These are phyloP conservation scores for Drosophila bocki DNA, from an alignment of 1,140 invertebrate species.

Conservation along the genomic window DNA sequence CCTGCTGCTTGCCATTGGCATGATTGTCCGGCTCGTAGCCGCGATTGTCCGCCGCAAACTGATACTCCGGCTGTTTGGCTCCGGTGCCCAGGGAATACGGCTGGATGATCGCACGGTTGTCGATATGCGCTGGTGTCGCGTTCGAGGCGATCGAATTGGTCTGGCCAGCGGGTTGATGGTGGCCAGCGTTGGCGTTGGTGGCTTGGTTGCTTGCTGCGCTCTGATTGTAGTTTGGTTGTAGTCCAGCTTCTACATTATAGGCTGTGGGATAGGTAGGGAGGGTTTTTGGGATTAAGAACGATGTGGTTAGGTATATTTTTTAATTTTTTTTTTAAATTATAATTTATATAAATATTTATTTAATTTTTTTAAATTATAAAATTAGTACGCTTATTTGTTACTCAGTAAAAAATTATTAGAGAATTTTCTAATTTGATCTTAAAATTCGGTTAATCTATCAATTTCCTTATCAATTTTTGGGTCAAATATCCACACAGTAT, in stretches of 20 bases:
- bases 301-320: not conserved
- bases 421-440: no score
- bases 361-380: no score
- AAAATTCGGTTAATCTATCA: no score
- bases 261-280: slow-evolving; percentile 18
- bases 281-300: no score
- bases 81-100: slow-evolving; percentile 73
- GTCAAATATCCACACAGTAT: no score
- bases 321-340: no score
- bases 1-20: slow-evolving; percentile 77
- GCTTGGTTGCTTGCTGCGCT: slow-evolving; percentile 78
- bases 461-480: no score
- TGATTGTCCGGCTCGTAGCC: slow-evolving; percentile 72
- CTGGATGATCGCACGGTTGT: slow-evolving; percentile 81
- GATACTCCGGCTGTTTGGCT: slow-evolving; percentile 75
- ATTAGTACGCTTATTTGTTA: no score
- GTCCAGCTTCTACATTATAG: slow-evolving; percentile 88
- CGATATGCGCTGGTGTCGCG: slow-evolving; percentile 61
- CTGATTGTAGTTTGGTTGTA: slow-evolving; percentile 91
- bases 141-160: slow-evolving; percentile 31
- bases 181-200: slow-evolving; percentile 34
- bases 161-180: slow-evolving; percentile 52
- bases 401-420: no score
- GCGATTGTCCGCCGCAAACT: slow-evolving; percentile 76
- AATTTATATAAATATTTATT: no score